Percentiles rank a stretch among this genome's conserved stretches.
Conservation (phyloP, 2,113 vertebrate genomes). For the Neodontobutis hainanensis region DNA sequence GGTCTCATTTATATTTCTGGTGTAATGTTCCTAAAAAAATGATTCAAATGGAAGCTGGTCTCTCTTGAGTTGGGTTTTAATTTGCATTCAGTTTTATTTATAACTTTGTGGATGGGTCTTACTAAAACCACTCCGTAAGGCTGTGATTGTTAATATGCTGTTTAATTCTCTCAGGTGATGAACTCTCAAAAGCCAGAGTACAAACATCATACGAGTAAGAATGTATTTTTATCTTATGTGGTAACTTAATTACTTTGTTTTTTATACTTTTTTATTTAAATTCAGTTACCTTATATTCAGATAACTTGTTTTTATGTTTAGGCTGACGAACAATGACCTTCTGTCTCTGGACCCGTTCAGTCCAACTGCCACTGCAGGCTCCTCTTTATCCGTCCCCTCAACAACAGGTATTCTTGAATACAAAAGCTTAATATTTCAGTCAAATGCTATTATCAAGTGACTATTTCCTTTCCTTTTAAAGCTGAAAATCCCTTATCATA, state of each 20-base stretch:
- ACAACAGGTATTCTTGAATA: slow-evolving; percentile 79
- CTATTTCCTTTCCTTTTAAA: background rate
- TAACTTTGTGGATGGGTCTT: slow-evolving; percentile 10
- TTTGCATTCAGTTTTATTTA: background rate
- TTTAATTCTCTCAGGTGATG: slow-evolving; percentile 84
- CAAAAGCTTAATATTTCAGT: background rate
- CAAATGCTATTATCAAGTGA: background rate
- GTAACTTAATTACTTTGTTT: background rate
- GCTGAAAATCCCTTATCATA: background rate
- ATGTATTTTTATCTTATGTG: background rate
- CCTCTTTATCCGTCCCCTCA: slow-evolving; percentile 80
- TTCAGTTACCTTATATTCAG: background rate
- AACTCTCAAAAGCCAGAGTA: slow-evolving; percentile 85
- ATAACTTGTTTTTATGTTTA: slow-evolving; percentile 48
- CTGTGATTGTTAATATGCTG: background rate
- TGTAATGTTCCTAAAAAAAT: slow-evolving; percentile 28
- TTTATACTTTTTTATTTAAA: background rate
- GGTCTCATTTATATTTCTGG: slow-evolving; percentile 36
- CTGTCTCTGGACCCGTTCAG: slow-evolving; percentile 92
- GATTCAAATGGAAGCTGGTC: background rate
- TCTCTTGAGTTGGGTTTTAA: slow-evolving; percentile 7
- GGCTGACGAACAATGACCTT: slow-evolving; percentile 87
- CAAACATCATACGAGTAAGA: slow-evolving; percentile 82
- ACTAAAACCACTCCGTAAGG: slow-evolving; percentile 14
- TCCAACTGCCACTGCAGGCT: slow-evolving; percentile 79